These are phyloP conservation scores for Cervus canadensis DNA, from an alignment of 2,113 vertebrate species.

Conservation along the genomic window DNA sequence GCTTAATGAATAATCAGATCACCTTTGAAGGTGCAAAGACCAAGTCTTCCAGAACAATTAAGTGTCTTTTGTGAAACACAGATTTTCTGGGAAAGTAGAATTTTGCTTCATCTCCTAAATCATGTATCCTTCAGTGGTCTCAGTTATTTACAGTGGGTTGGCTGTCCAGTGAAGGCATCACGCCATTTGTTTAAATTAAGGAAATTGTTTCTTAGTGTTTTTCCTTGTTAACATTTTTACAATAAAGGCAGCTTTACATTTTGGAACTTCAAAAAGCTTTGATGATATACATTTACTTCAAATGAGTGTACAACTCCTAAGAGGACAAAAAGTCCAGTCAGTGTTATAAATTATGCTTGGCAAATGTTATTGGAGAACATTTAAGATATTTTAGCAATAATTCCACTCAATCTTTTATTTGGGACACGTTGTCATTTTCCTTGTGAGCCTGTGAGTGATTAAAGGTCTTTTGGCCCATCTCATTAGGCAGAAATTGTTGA, in stretches of 20 bases:
- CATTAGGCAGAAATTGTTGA: constrained; percentile 55
- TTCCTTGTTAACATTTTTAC: background rate
- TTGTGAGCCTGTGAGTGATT: constrained; percentile 55
- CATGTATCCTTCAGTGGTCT: background rate
- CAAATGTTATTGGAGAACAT: constrained; percentile 56
- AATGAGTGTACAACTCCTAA: background rate
- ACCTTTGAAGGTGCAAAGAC: background rate
- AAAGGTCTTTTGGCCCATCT: constrained; percentile 52
- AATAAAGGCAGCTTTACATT: background rate
- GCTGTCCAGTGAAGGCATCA: background rate
- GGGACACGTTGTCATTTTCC: constrained; percentile 47
- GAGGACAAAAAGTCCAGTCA: background rate
- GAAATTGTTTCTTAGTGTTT: background rate
- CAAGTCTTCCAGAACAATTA: background rate
- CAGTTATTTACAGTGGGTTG: background rate
- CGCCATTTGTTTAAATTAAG: background rate
- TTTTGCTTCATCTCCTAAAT: background rate
- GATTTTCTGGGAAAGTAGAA: background rate
- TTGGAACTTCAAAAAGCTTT: background rate
- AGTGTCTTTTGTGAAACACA: background rate
- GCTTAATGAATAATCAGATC: background rate
- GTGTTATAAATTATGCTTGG: constrained; percentile 52
- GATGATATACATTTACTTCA: background rate
- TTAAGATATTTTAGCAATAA: constrained; percentile 61
- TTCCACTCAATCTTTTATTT: constrained; percentile 57